phyloP scores from a whole-genome alignment of 92 coral and sea anemone genomes.

The Muricea muricata region DNA sequence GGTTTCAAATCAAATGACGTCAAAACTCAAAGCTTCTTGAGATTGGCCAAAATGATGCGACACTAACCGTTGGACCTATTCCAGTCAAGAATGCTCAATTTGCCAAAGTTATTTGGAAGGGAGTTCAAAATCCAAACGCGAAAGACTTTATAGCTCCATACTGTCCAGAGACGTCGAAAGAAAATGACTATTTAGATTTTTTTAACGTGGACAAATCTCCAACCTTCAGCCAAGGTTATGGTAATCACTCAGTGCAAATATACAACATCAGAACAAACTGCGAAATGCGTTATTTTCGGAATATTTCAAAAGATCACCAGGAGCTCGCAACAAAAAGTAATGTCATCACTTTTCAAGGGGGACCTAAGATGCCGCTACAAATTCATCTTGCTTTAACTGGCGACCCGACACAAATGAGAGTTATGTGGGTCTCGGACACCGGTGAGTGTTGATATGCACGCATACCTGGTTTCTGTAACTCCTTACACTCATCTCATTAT shows the following conservation, averaged over 20 bases:
- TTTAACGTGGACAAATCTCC: slow-evolving; percentile 64
- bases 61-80: slow-evolving; percentile 61
- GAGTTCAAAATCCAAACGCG: slow-evolving; percentile 58
- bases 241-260: slow-evolving; percentile 33
- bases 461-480: no score
- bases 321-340: slow-evolving; percentile 78
- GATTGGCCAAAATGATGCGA: neutral
- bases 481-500: no score
- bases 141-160: slow-evolving; percentile 75
- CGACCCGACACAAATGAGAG: slow-evolving; percentile 91
- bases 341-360: slow-evolving; percentile 77
- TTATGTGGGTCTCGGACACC: slow-evolving; percentile 96
- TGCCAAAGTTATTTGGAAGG: slow-evolving; percentile 83
- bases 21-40: neutral
- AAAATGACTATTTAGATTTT: slow-evolving; percentile 77
- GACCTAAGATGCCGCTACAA: slow-evolving; percentile 77
- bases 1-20: neutral
- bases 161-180: slow-evolving; percentile 75
- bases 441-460: no score
- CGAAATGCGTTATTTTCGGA: slow-evolving; percentile 82
- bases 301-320: slow-evolving; percentile 27
- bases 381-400: slow-evolving; percentile 90
- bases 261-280: slow-evolving; percentile 59
- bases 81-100: slow-evolving; percentile 74
- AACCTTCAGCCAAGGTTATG: slow-evolving; percentile 72